These are phyloP conservation scores for Eulimnadia texana DNA, from an alignment of 1,140 invertebrate species.

Conservation along the genomic window DNA sequence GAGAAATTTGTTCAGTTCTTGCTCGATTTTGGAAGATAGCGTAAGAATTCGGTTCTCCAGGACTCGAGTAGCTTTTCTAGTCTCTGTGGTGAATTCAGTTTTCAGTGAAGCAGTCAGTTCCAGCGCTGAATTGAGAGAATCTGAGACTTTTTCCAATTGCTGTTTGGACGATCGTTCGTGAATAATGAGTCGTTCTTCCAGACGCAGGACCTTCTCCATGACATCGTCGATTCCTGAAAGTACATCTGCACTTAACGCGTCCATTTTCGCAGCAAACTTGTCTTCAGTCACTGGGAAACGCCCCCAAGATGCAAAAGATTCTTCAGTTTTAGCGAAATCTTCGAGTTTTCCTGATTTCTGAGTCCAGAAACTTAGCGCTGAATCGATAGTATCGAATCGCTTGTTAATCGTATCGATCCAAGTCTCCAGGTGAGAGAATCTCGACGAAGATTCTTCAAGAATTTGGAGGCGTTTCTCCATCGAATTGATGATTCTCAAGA, in stretches of 20 bases:
- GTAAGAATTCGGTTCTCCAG: background rate
- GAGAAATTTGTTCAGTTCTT: background rate
- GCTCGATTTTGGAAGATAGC: background rate
- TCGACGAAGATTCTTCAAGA: constrained; percentile 34
- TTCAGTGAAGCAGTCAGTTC: constrained; percentile 4
- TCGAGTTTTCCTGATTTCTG: no score
- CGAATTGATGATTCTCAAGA: constrained; percentile 29
- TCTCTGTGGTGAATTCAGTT: constrained; percentile 5
- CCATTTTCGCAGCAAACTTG: background rate
- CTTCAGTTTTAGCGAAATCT: background rate
- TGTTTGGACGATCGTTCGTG: background rate
- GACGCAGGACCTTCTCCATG: constrained; percentile 6
- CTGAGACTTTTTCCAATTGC: background rate
- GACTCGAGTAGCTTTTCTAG: background rate
- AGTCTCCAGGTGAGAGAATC: constrained; percentile 31
- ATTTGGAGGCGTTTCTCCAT: constrained; percentile 40
- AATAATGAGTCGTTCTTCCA: background rate
- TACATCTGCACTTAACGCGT: background rate
- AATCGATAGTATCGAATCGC: constrained; percentile 38
- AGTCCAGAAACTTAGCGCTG: constrained; percentile 13
- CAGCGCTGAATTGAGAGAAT: background rate
- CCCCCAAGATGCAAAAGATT: background rate
- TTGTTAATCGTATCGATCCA: constrained; percentile 31
- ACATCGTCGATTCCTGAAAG: background rate
- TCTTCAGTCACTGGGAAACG: background rate